Base-by-base conservation (phyloP, 1,140 invertebrate genomes). In the Solenopsis fugax region DNA sequence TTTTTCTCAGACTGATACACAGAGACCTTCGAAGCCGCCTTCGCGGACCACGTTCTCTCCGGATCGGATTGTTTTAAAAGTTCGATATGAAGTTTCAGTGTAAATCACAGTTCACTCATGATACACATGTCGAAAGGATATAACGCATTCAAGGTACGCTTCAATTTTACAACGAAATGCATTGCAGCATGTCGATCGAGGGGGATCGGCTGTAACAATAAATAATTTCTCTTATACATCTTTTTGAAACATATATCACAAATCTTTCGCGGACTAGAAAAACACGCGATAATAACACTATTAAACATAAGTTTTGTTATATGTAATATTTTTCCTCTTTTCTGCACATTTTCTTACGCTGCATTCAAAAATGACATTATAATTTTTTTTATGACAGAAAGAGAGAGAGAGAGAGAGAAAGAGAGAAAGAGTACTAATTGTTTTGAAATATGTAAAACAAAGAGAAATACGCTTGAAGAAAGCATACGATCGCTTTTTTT, bases 401-500 rank as follows among this genome's bases (percentile, higher is more conserved):
- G 37, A 58, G 52, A 56, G 16, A 37, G 18, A 60, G 21, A 50
- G 34, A 41, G 34, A 60, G 54, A 76, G 13, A 60, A 4, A 41
- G 34, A 60, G 18, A 76, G 54, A 64, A 16, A 52, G 24, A 80
- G n/a, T 72, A 65, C 18, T 48, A 41, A 56, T 78, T 72, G 4
- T 58, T 54, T 82, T 9, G 13, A 82, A 7, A 81, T 73, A 69
- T 41, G 7, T 34, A 84, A 84, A 84, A 45, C 29, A 60, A 29
- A 58, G 37, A 75, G 5, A 82, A n/a, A 76, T 73, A 34, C 41
- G 54, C 29, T 73, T 62, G 54, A 81, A 67, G 64, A 81, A 69
- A 67, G 75, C 75, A 78, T 81, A 81, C 13, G 16, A 67, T 81
- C 77, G 76, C 65, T 71, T 85, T 65, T 71, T 48, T 80, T 91